A percentile compares a stretch with the other conserved stretches of the same genome.
phyloP scores from a whole-genome alignment of 53 echinoderm and acorn worm genomes.

The Glandiceps talaboti region DNA sequence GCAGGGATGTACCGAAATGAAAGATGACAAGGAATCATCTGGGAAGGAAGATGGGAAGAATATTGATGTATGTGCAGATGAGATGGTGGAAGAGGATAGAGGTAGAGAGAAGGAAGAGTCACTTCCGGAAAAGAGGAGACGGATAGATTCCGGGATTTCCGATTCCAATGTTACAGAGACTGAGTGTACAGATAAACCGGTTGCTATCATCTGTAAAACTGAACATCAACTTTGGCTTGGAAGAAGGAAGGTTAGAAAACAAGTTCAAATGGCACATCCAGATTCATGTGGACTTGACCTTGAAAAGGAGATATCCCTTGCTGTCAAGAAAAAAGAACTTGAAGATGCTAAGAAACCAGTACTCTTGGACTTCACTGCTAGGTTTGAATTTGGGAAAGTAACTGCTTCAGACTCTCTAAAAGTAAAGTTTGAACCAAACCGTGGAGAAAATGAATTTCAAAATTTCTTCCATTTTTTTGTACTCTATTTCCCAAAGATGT shows the following conservation, averaged over 20 bases:
- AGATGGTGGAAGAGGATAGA: background rate
- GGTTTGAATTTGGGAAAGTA: background rate
- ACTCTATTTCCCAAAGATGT: constrained; percentile 26
- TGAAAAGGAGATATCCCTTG: background rate
- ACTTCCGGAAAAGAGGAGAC: background rate
- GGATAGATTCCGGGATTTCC: too few relatives aligned
- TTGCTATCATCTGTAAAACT: too few relatives aligned
- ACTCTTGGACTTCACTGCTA: background rate
- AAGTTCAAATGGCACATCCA: background rate
- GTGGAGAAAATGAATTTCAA: constrained; percentile 34
- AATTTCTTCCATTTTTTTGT: constrained; percentile 58
- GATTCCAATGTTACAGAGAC: too few relatives aligned
- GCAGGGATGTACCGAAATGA: too few relatives aligned
- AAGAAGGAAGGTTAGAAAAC: constrained; percentile 57
- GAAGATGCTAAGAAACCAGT: background rate
- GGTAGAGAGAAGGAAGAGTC: background rate
- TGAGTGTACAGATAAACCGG: too few relatives aligned
- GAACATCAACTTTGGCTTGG: constrained; percentile 72
- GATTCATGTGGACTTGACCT: background rate
- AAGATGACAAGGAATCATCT: too few relatives aligned
- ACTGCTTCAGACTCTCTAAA: background rate
- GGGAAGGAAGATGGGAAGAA: too few relatives aligned
- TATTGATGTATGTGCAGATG: too few relatives aligned
- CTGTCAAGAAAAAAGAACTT: background rate
- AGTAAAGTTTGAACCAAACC: constrained; percentile 22